These are phyloP conservation scores for Characodon lateralis DNA, from an alignment of 2,797 vertebrate genomes.

Conservation along the genomic window DNA sequence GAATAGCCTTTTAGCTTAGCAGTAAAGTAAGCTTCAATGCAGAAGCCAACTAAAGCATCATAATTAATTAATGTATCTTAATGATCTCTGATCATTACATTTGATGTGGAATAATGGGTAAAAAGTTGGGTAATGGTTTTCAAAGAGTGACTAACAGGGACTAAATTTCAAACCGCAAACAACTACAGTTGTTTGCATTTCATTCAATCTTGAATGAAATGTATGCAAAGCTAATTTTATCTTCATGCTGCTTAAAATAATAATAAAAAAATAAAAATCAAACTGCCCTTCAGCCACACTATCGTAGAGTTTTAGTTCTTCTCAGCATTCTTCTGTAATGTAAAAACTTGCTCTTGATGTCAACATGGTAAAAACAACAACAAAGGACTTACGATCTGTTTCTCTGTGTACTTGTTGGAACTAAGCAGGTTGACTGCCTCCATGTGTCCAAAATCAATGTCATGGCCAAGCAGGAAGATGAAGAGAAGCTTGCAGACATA, in stretches of 20 bases:
- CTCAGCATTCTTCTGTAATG: background rate
- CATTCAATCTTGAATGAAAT: background rate
- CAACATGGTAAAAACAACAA: background rate
- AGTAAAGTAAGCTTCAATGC: too few relatives aligned
- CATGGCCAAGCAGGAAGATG: slow-evolving; percentile 91
- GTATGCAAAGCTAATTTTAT: background rate
- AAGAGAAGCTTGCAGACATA: slow-evolving; percentile 93
- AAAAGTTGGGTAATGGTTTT: background rate
- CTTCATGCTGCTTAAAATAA: background rate
- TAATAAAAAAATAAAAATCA: background rate
- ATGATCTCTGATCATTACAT: too few relatives aligned
- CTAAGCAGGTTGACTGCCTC: slow-evolving; percentile 92
- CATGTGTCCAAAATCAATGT: slow-evolving; percentile 94
- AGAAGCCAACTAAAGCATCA: too few relatives aligned
- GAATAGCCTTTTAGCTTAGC: too few relatives aligned
- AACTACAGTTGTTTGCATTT: background rate
- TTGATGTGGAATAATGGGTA: too few relatives aligned
- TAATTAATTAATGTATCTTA: too few relatives aligned
- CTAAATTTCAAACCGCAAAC: background rate
- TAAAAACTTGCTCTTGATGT: background rate
- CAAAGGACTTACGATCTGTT: slow-evolving; percentile 87
- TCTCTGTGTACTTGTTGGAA: slow-evolving; percentile 94
- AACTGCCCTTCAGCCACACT: background rate
- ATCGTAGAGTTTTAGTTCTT: background rate
- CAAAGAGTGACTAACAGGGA: background rate